Evolutionary conservation across 2,888 invertebrate species (phyloP), one percentile per base, ranked within the genome.

Genomic region (Agrilus cyanescens): DNA sequence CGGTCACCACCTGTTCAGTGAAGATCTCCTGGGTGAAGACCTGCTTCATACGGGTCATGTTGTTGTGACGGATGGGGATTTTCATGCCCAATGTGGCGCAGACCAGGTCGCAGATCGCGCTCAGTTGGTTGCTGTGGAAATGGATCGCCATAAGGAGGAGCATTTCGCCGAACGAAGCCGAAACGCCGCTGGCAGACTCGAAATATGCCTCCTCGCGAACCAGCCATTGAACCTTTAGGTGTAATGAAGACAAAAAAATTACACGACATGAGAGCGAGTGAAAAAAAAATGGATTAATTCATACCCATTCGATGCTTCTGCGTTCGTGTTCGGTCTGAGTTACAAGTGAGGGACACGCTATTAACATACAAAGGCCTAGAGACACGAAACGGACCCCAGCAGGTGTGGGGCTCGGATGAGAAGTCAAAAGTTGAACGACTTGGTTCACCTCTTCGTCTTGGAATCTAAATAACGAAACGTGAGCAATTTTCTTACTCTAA

Each of bases 11-110:
- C 74, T 95, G 93, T 65, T 96, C 96, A 0, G 94, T 94, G 61
- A 96, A 96, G 51, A 97, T 87, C 63, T 96, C 95, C 59, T 93
- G 91, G 0, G 89, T 94, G 61, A 97, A 96, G 29, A 96, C 85
- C 59, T 87, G 86, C 62, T 91, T 93, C 69, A 93, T 87, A 41
- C 88, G 74, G 1, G 84, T 84, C 53, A 91, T 80, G 55, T 87
- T 89, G 57, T 89, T 91, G 10, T 87, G 84, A 25, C 91, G 70
- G 35, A 86, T 85, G 0, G 85, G 83, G 46, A 93, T 85, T 61
- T 95, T 91, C 91, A 97, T 94, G 18, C 94, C 93, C 3, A 97
- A 70, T 1, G 93, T 94, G 3, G 91, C 82, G 57, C 91, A 93
- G 0, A 96, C 93, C 32, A 96, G 71, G 58, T 96, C 96, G 41